Evolutionary conservation across 2,888 invertebrate genomes (phyloP).

Genomic region (Anoplius nigerrimus): DNA sequence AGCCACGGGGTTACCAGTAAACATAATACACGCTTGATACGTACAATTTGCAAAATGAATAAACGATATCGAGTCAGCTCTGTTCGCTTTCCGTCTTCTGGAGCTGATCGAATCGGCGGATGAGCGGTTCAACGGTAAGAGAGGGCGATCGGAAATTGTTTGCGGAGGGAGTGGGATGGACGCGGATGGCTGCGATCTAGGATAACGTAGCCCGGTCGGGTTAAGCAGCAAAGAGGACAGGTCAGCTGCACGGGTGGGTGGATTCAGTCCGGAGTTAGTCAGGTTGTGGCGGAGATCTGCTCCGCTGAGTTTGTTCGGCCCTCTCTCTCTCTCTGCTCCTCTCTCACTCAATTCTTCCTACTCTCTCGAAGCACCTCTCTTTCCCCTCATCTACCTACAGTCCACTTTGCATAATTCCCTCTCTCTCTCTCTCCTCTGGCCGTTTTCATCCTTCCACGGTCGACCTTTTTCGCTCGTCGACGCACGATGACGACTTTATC

Average conservation of each 20-base stretch:
- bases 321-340: conserved; percentile 20
- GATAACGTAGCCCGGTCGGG: conserved; percentile 50
- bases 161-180: too few species aligned
- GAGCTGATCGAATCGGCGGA: too few species aligned
- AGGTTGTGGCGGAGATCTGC: conserved; percentile 68
- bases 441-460: neutral
- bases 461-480: too few species aligned
- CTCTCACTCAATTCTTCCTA: neutral
- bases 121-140: neutral
- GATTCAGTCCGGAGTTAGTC: conserved; percentile 62
- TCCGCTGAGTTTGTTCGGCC: conserved; percentile 61
- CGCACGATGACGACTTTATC: too few species aligned
- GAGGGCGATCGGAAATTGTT: neutral
- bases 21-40: too few species aligned
- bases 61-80: too few species aligned
- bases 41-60: too few species aligned
- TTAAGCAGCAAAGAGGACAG: conserved; percentile 49
- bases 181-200: neutral
- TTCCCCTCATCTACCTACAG: neutral
- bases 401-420: too few species aligned
- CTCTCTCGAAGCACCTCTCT: conserved; percentile 16
- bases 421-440: too few species aligned
- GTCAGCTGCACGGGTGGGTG: conserved; percentile 63
- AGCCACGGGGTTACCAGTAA: too few species aligned
- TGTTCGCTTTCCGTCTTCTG: too few species aligned